These are phyloP conservation scores for Podarcis cretensis DNA, from an alignment of 2,113 vertebrate species.

Conservation along the genomic window DNA sequence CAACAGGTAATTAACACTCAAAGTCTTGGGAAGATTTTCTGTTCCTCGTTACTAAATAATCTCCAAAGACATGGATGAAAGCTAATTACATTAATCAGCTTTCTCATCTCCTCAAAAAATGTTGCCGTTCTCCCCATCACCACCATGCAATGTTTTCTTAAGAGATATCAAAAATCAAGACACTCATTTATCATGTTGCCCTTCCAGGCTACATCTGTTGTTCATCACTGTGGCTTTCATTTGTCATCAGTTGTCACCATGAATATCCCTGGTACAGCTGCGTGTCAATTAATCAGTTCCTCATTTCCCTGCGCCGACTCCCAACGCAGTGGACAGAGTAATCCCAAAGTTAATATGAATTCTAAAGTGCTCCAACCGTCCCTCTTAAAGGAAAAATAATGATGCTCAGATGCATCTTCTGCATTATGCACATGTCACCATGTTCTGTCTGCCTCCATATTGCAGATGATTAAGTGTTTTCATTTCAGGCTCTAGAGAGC, in stretches of 20 bases:
- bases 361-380: neutral
- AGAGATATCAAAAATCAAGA: conserved; percentile 43
- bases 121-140: conserved; percentile 19
- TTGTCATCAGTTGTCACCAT: conserved; percentile 36
- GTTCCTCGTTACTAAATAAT: conserved; percentile 49
- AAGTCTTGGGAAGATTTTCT: conserved; percentile 54
- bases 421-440: neutral
- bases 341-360: conserved; percentile 17
- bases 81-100: conserved; percentile 74
- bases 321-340: neutral
- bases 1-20: conserved; percentile 61
- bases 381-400: neutral
- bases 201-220: conserved; percentile 53
- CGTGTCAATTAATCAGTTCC: conserved; percentile 47
- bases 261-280: conserved; percentile 11
- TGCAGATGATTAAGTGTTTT: conserved; percentile 19
- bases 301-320: neutral
- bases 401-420: fast-evolving
- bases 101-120: conserved; percentile 27
- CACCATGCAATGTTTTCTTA: conserved; percentile 24
- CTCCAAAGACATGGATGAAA: conserved; percentile 59
- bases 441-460: neutral
- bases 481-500: conserved; percentile 18
- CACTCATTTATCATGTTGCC: conserved; percentile 54
- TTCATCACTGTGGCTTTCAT: conserved; percentile 49